Evolutionary conservation across 2,797 vertebrate species (phyloP), one percentile per base, ranked within the genome.

Genomic region (Lagothrix lagotricha): DNA sequence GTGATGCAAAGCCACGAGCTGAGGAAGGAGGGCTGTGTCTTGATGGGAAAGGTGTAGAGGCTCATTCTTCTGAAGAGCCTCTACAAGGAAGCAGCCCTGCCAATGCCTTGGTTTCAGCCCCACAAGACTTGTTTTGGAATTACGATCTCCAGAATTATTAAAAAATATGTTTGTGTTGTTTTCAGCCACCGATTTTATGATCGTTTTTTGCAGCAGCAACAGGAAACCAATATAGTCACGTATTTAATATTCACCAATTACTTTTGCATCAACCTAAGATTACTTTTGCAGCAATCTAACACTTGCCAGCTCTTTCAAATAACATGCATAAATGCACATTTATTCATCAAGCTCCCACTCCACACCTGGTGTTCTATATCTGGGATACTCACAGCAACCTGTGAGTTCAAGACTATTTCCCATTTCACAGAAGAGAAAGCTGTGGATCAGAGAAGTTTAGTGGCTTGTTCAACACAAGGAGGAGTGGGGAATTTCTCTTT

Each of bases 1-100:
- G n/a, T 28, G 39, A 83, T 4, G 28, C 28, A 24, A 17, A 22
- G n/a, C 1, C 4, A 1, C 0, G 1, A 36, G 4, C 28, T 20
- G 6, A 33, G 58, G 48, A 44, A 80, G 6, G 20, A 6, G 6
- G 41, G 15, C 5, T 5, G 58, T 15, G 13, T n/a, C 64, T 28
- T 7, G 50, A 41, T 1, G 0, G 19, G 33, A n/a, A 28, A 61
- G 0, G 8, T 28, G 17, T 46, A 41, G 46, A 20, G 54, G 33
- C 0, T 14, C 50, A 17, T 4, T 30, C 70, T 30, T 33, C 15
- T 14, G 5, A 4, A 2, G 15, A 41, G 12, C 5, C 81, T 72
- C 64, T 7, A 9, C 72, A 41, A 57, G 70, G 50, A 83, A 57
- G 12, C 7, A 14, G 82, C 30, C 36, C 61, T 20, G 8, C 22